Conservation (phyloP, 2,888 invertebrate genomes). For the Byasa hedistus region DNA sequence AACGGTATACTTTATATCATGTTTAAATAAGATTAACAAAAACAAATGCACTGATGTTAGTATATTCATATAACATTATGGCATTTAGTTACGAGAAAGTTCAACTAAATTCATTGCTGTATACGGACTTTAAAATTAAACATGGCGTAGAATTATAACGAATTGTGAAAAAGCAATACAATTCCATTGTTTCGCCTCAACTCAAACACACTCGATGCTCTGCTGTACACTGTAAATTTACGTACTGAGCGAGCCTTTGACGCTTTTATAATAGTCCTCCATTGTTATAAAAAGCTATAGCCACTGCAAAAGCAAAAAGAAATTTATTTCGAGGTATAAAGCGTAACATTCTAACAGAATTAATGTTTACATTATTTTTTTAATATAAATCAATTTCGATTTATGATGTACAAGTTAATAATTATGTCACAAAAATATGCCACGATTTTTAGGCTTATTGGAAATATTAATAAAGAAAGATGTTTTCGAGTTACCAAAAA, state of each 20-base stretch:
- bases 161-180: conserved; percentile 4
- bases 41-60: too few relatives aligned
- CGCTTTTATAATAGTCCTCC: not conserved
- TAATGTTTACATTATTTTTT: not conserved
- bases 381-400: not conserved
- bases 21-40: too few relatives aligned
- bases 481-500: too few relatives aligned
- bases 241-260: not conserved
- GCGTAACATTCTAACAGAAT: not conserved
- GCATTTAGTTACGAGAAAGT: too few relatives aligned
- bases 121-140: not conserved
- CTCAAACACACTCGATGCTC: not conserved
- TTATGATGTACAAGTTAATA: too few relatives aligned
- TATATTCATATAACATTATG: too few relatives aligned
- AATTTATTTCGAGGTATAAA: conserved; percentile 1
- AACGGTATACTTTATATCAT: too few relatives aligned
- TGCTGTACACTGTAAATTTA: not conserved
- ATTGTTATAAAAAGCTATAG: not conserved
- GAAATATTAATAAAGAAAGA: too few relatives aligned
- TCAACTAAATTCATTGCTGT: too few relatives aligned
- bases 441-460: too few relatives aligned
- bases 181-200: not conserved
- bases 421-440: too few relatives aligned
- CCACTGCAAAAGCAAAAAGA: not conserved
- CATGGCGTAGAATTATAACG: not conserved